Conservation (phyloP, 2,797 vertebrate species). For the Danio jaintianensis region DNA sequence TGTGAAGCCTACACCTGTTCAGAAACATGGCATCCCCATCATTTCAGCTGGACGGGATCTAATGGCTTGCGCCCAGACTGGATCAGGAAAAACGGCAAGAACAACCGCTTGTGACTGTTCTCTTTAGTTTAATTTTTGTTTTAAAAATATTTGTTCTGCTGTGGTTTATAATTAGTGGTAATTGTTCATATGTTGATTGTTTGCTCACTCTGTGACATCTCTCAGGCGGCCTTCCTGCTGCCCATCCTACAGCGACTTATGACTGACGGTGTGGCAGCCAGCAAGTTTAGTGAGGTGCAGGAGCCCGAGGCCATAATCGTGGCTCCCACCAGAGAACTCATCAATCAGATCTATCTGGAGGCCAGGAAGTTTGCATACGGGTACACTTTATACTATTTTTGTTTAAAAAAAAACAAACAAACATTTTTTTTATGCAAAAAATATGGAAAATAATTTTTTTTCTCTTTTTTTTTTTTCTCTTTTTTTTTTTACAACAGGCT, state of each 20-base stretch:
- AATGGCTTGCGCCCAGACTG: slow-evolving; percentile 98
- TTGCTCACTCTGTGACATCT: background rate
- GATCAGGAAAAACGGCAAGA: slow-evolving; percentile 96
- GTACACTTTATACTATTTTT: slow-evolving; percentile 69
- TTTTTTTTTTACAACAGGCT: too few species aligned
- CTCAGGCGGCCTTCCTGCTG: slow-evolving; percentile 92
- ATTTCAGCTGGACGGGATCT: slow-evolving; percentile 88
- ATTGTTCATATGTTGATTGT: background rate
- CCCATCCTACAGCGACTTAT: slow-evolving; percentile 90
- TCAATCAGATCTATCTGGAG: slow-evolving; percentile 94
- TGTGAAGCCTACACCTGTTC: slow-evolving; percentile 92
- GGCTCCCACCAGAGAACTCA: slow-evolving; percentile 93
- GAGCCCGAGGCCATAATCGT: slow-evolving; percentile 91
- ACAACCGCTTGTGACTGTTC: background rate
- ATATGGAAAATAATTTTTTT: too few species aligned
- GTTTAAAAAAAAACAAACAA: too few species aligned
- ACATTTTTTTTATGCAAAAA: too few species aligned
- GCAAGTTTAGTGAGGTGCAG: slow-evolving; percentile 85
- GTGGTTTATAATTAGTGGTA: background rate
- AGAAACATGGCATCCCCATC: slow-evolving; percentile 95
- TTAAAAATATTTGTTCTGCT: background rate
- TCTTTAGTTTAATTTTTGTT: background rate
- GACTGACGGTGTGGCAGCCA: slow-evolving; percentile 84
- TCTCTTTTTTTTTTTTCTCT: too few species aligned
- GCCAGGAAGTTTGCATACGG: slow-evolving; percentile 92